These are phyloP conservation scores for Poicephalus meyeri DNA, from an alignment of 2,113 vertebrate genomes.

Conservation along the genomic window DNA sequence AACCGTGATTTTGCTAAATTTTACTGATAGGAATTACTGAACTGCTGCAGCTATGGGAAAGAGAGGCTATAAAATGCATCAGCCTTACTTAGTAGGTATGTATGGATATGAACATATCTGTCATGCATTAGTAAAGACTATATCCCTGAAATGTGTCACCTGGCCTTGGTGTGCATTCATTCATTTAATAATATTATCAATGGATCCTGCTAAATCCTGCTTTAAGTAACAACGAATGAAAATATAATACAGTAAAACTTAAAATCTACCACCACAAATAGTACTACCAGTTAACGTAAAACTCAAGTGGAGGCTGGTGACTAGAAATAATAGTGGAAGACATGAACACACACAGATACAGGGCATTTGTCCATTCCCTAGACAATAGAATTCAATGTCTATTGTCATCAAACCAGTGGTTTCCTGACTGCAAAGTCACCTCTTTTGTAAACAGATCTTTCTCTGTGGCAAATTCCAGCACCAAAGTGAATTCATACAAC, in stretches of 20 bases:
- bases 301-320: not conserved
- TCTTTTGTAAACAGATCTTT: not conserved
- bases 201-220: not conserved
- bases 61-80: not conserved
- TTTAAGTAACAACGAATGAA: not conserved
- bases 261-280: not conserved
- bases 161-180: not conserved
- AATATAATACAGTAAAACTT: not conserved
- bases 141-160: not conserved
- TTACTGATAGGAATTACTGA: not conserved
- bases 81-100: not conserved
- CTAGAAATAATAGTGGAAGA: not conserved
- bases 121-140: not conserved
- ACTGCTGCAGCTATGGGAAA: not conserved
- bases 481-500: not conserved
- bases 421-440: not conserved
- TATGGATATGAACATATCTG: not conserved
- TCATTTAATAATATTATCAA: not conserved
- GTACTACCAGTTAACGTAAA: not conserved
- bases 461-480: not conserved
- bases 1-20: not conserved
- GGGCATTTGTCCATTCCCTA: not conserved
- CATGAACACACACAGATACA: accelerated
- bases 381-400: accelerated
- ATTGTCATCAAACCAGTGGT: not conserved